These are phyloP conservation scores for Drosophila glabriapex DNA, from an alignment of 2,888 invertebrate genomes.

Conservation along the genomic window DNA sequence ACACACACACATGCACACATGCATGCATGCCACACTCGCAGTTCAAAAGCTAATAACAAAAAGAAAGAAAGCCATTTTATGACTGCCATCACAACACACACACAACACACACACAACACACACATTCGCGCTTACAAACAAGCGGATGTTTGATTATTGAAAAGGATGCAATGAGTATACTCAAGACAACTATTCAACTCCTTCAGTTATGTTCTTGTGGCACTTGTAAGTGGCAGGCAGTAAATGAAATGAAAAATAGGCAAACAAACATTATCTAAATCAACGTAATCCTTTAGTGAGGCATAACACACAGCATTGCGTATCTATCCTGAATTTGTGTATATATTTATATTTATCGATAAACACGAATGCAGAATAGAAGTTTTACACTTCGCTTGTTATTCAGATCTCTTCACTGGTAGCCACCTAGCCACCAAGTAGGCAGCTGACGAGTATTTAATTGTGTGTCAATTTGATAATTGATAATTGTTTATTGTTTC, in stretches of 20 bases:
- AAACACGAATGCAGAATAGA: neutral
- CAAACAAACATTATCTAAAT: neutral
- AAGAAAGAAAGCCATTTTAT: constrained; percentile 18
- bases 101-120: neutral
- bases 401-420: neutral
- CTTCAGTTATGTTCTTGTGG: neutral
- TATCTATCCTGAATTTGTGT: neutral
- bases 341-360: neutral
- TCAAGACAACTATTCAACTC: neutral
- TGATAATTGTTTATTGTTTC: neutral
- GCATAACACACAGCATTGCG: neutral
- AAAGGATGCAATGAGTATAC: neutral
- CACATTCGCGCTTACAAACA: neutral
- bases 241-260: neutral
- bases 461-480: neutral
- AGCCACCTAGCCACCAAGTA: neutral
- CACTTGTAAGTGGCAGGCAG: neutral
- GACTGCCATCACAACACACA: neutral
- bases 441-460: neutral
- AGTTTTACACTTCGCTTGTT: neutral
- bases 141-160: neutral
- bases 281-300: neutral
- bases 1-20: neutral
- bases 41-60: constrained; percentile 44
- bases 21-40: neutral